phyloP scores from a whole-genome alignment of 2,797 vertebrate species.

The Falco cherrug region DNA sequence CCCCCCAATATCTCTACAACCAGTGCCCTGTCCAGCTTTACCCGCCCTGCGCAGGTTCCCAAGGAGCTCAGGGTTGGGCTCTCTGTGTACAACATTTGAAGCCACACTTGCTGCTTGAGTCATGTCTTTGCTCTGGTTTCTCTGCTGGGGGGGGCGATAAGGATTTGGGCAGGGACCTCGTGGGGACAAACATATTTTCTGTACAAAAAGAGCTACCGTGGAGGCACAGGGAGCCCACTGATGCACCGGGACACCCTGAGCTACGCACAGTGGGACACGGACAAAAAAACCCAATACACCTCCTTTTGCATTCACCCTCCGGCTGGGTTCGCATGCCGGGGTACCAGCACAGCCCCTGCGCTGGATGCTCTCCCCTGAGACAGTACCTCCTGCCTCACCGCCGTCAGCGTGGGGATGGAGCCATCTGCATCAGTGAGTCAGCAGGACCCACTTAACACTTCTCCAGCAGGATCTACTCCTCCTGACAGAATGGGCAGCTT shows the following conservation, averaged over 20 bases:
- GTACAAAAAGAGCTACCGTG: neutral
- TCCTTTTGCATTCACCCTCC: neutral
- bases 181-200: fast-evolving
- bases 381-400: neutral
- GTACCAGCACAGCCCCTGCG: neutral
- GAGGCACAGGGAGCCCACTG: fast-evolving
- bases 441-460: conserved; percentile 57
- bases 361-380: neutral
- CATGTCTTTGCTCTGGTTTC: fast-evolving
- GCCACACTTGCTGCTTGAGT: neutral
- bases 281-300: fast-evolving
- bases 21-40: fast-evolving
- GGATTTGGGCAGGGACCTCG: neutral
- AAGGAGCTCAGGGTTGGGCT: fast-evolving
- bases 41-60: no score
- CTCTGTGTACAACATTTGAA: neutral
- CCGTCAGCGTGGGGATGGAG: neutral
- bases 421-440: conserved; percentile 53
- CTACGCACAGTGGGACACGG: fast-evolving
- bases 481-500: conserved; percentile 33
- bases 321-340: fast-evolving
- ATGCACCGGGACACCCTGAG: fast-evolving
- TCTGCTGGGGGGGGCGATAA: neutral
- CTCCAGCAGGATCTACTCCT: conserved; percentile 45
- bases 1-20: fast-evolving